Percentiles rank a stretch among this genome's conserved stretches.
These are phyloP conservation scores for Limnephilus auricula DNA, from an alignment of 2,888 invertebrate species.

Conservation along the genomic window DNA sequence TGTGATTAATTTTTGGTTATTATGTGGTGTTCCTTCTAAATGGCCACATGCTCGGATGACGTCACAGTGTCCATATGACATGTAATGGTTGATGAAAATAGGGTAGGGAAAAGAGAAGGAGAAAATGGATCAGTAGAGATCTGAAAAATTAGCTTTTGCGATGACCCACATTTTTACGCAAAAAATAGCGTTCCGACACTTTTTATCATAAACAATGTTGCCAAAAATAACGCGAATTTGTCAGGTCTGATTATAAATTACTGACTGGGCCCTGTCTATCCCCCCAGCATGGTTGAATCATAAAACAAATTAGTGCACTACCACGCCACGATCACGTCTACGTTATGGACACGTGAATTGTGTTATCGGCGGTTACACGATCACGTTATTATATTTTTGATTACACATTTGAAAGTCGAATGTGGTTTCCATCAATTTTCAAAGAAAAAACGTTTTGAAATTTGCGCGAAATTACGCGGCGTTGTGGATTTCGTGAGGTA, in stretches of 20 bases:
- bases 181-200: too few species aligned
- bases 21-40: too few species aligned
- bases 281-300: neutral
- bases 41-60: too few species aligned
- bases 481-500: neutral
- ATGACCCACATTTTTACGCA: too few species aligned
- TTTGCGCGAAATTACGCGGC: neutral
- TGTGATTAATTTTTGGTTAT: too few species aligned
- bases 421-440: neutral
- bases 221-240: neutral
- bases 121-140: too few species aligned
- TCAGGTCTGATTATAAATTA: neutral
- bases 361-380: neutral
- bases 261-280: neutral
- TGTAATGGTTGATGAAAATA: too few species aligned
- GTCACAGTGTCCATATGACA: too few species aligned
- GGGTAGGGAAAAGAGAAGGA: too few species aligned
- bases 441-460: neutral
- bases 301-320: neutral
- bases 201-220: too few species aligned
- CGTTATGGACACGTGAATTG: neutral
- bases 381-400: conserved; percentile 19
- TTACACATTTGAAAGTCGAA: neutral
- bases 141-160: too few species aligned
- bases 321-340: neutral